Conservation (phyloP, 2,888 invertebrate species). For the Watsonalla binaria region DNA sequence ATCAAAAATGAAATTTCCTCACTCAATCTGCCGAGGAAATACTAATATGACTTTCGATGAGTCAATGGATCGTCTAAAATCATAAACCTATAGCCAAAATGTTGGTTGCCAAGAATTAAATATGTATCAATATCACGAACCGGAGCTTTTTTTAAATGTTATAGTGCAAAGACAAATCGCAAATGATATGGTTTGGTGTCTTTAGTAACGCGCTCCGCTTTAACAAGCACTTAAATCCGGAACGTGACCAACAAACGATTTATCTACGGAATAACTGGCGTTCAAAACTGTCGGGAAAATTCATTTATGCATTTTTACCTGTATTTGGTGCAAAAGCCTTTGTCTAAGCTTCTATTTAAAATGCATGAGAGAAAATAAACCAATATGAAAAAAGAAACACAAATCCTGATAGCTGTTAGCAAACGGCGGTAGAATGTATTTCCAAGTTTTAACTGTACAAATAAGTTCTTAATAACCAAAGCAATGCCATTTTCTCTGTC, state of each 20-base stretch:
- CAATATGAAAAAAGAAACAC: slow-evolving; percentile 2
- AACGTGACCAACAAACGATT: not conserved
- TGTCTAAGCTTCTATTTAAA: slow-evolving; percentile 16
- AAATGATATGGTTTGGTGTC: too few species aligned
- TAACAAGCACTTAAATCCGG: not conserved
- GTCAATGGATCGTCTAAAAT: too few species aligned
- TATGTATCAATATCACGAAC: too few species aligned
- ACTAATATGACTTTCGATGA: too few species aligned
- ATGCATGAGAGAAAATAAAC: slow-evolving; percentile 14
- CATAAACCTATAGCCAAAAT: too few species aligned
- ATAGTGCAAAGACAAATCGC: too few species aligned
- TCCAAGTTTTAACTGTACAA: slow-evolving; percentile 46
- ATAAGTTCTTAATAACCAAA: slow-evolving; percentile 48
- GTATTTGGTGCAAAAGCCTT: slow-evolving; percentile 18
- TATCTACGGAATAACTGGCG: slow-evolving; percentile 11
- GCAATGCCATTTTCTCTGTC: slow-evolving; percentile 35
- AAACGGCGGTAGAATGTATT: slow-evolving; percentile 33
- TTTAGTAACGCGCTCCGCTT: not conserved
- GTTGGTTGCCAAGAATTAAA: too few species aligned
- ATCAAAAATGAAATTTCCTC: too few species aligned
- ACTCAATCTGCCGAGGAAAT: too few species aligned
- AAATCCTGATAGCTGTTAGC: slow-evolving; percentile 19
- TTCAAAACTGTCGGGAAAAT: slow-evolving; percentile 12
- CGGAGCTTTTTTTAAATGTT: too few species aligned
- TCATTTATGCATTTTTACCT: slow-evolving; percentile 13